Conservation (phyloP, 2,888 invertebrate species). For the Pteria penguin region DNA sequence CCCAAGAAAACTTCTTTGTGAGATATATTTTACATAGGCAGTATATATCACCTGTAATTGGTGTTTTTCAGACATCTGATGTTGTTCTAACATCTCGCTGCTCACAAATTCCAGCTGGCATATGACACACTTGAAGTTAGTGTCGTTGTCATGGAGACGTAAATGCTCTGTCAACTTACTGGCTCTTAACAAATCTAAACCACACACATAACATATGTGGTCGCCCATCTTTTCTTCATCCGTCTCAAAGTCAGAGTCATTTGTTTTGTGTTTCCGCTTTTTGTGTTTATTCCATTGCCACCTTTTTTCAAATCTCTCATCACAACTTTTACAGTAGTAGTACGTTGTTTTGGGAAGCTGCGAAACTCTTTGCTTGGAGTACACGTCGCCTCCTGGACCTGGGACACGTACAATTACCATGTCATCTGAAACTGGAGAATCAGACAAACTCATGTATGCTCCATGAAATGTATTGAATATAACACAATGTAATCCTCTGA, state of each 20-base stretch:
- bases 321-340: background rate
- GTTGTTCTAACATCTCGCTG: background rate
- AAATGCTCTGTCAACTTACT: background rate
- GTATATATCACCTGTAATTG: too few relatives aligned
- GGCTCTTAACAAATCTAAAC: background rate
- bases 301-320: background rate
- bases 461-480: too few relatives aligned
- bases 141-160: background rate
- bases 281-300: background rate
- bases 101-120: background rate
- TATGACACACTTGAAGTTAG: background rate
- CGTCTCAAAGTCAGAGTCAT: background rate
- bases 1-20: too few relatives aligned
- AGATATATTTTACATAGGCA: too few relatives aligned
- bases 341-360: background rate
- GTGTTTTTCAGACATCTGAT: background rate
- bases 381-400: too few relatives aligned
- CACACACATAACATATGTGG: background rate
- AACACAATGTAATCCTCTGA: too few relatives aligned
- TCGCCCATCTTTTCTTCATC: background rate
- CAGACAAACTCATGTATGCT: too few relatives aligned
- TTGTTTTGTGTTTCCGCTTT: background rate
- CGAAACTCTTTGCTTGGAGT: too few relatives aligned
- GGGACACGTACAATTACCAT: too few relatives aligned
- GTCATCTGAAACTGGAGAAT: too few relatives aligned